A percentile compares a stretch with the other conserved stretches of the same genome.
Conservation (phyloP, 2,888 invertebrate genomes). For the Chymomyza amoena region DNA sequence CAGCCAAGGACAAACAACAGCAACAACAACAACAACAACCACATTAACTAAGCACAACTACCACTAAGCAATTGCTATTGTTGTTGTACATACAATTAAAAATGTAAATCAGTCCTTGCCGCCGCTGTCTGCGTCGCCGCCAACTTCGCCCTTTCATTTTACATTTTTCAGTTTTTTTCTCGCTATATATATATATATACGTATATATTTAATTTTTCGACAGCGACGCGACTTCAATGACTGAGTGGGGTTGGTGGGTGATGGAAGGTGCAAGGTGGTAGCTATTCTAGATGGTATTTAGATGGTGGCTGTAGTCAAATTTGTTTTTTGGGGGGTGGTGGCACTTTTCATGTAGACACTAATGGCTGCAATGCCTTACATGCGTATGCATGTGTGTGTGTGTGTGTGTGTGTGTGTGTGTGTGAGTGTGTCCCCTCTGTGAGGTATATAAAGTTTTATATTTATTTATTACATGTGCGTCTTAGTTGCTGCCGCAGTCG, state of each 20-base stretch:
- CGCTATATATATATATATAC: background rate
- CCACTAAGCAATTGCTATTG: background rate
- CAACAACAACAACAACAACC: background rate
- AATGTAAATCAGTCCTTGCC: slow-evolving; percentile 71
- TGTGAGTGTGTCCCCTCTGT: background rate
- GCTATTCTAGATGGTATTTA: background rate
- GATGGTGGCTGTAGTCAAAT: background rate
- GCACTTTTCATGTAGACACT: slow-evolving; percentile 26
- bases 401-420: slow-evolving; percentile 2
- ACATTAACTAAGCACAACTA: background rate
- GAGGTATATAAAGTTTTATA: background rate
- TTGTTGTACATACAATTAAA: slow-evolving; percentile 68
- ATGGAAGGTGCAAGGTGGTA: background rate
- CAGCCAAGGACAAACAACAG: background rate
- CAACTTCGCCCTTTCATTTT: slow-evolving; percentile 31
- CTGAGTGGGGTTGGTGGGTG: slow-evolving; percentile 7
- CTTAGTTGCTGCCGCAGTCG: background rate
- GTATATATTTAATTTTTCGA: slow-evolving; percentile 14
- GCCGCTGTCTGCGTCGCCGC: slow-evolving; percentile 30
- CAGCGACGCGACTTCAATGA: slow-evolving; percentile 19
- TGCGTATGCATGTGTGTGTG: no score
- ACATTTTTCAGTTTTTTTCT: slow-evolving; percentile 8
- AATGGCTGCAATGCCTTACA: slow-evolving; percentile 16
- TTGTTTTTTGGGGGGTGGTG: background rate
- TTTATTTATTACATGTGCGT: no score